A percentile compares a stretch with the other conserved stretches of the same genome.
Conservation (phyloP, 2,888 invertebrate species). For the Cybosia mesomella region DNA sequence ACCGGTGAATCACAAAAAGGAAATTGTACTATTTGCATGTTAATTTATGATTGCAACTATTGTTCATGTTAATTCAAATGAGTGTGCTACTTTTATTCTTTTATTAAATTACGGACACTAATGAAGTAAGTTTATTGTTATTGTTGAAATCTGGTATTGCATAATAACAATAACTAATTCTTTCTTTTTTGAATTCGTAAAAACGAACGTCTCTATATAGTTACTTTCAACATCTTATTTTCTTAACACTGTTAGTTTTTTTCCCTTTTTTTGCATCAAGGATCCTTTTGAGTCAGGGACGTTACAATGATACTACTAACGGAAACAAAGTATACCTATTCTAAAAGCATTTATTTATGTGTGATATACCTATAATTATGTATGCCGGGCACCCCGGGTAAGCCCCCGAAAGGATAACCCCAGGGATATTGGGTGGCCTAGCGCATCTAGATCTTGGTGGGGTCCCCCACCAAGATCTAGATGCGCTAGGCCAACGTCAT, state of each 20-base stretch:
- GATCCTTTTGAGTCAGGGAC: background rate
- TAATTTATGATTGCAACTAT: conserved; percentile 9
- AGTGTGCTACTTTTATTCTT: background rate
- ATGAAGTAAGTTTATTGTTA: conserved; percentile 1
- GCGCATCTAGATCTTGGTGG: too few species aligned
- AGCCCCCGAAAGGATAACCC: too few species aligned
- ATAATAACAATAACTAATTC: background rate
- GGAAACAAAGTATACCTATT: background rate
- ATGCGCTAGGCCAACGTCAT: too few species aligned
- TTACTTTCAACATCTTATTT: background rate
- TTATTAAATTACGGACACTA: background rate
- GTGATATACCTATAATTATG: too few species aligned
- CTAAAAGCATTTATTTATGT: background rate
- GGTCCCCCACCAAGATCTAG: too few species aligned
- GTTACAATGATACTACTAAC: too few species aligned
- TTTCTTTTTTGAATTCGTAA: background rate
- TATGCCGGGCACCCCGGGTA: too few species aligned
- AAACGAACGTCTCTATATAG: background rate
- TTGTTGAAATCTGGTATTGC: background rate
- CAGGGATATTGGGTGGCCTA: too few species aligned
- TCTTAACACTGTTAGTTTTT: background rate
- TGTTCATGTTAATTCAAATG: conserved; percentile 40
- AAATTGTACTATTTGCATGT: conserved; percentile 36
- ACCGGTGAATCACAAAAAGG: conserved; percentile 35
- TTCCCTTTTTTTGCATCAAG: background rate